phyloP scores from a whole-genome alignment of 2,888 invertebrate genomes.

The Synergus itoensis region DNA sequence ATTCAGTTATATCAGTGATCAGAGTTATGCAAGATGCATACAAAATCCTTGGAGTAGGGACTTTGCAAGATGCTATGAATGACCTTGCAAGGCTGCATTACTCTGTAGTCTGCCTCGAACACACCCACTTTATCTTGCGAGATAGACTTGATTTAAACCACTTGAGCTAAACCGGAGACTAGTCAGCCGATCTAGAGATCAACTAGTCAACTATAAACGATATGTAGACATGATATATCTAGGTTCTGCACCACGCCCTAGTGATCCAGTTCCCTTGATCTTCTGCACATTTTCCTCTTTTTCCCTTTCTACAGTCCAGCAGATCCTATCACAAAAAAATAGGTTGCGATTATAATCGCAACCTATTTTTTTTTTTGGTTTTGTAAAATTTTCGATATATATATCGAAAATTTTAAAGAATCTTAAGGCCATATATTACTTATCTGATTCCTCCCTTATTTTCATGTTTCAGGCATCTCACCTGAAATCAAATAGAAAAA shows the following conservation, averaged over 20 bases:
- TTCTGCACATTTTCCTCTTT: slow-evolving; percentile 8
- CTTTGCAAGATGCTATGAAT: slow-evolving; percentile 15
- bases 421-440: too few relatives aligned
- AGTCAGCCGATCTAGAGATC: slow-evolving; percentile 32
- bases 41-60: neutral
- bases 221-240: slow-evolving; percentile 16
- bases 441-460: too few relatives aligned
- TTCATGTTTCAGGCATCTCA: too few relatives aligned
- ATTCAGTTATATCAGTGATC: neutral
- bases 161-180: slow-evolving; percentile 1
- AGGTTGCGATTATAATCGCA: too few relatives aligned
- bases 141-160: slow-evolving; percentile 30
- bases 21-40: slow-evolving; percentile 22
- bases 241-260: slow-evolving; percentile 9
- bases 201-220: neutral
- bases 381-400: too few relatives aligned
- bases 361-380: too few relatives aligned
- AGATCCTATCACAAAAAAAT: neutral
- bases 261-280: slow-evolving; percentile 37
- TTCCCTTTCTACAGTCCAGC: slow-evolving; percentile 10
- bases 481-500: too few relatives aligned
- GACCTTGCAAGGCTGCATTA: slow-evolving; percentile 39
- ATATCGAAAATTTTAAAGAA: too few relatives aligned
- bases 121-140: slow-evolving; percentile 29
- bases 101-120: slow-evolving; percentile 4